Percentiles rank a stretch among this genome's conserved stretches.
Conservation (phyloP, 2,888 invertebrate genomes). For the Eupithecia pulchellata region DNA sequence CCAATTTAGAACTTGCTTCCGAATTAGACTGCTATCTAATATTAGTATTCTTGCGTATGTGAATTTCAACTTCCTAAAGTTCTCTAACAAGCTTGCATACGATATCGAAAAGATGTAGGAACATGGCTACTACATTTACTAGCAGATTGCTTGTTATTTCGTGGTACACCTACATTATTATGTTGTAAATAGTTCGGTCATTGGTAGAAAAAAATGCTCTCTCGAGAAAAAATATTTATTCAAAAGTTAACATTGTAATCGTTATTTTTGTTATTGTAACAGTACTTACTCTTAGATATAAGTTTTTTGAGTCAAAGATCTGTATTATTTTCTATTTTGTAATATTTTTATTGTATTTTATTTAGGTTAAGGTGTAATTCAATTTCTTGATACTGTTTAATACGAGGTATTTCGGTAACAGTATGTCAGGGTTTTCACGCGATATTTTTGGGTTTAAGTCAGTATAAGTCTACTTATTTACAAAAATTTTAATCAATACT, state of each 20-base stretch:
- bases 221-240: slow-evolving; percentile 80
- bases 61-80: neutral
- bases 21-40: slow-evolving; percentile 9
- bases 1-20: slow-evolving; percentile 12
- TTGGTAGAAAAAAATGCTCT: slow-evolving; percentile 70
- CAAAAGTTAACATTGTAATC: slow-evolving; percentile 74
- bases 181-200: slow-evolving; percentile 48
- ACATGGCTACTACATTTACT: neutral
- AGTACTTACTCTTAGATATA: slow-evolving; percentile 78
- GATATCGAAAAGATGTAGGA: neutral
- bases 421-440: slow-evolving; percentile 54
- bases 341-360: slow-evolving; percentile 82
- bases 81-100: neutral
- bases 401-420: slow-evolving; percentile 82
- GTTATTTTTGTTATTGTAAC: slow-evolving; percentile 75
- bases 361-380: slow-evolving; percentile 67
- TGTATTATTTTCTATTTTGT: slow-evolving; percentile 85
- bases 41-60: slow-evolving; percentile 1
- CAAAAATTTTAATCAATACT: neutral
- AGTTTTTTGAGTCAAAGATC: slow-evolving; percentile 84
- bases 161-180: neutral
- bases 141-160: slow-evolving; percentile 4
- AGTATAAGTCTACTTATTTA: neutral
- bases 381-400: slow-evolving; percentile 78
- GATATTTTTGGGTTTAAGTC: neutral